phyloP scores from a whole-genome alignment of 2,888 invertebrate species.

The Oscheius onirici region DNA sequence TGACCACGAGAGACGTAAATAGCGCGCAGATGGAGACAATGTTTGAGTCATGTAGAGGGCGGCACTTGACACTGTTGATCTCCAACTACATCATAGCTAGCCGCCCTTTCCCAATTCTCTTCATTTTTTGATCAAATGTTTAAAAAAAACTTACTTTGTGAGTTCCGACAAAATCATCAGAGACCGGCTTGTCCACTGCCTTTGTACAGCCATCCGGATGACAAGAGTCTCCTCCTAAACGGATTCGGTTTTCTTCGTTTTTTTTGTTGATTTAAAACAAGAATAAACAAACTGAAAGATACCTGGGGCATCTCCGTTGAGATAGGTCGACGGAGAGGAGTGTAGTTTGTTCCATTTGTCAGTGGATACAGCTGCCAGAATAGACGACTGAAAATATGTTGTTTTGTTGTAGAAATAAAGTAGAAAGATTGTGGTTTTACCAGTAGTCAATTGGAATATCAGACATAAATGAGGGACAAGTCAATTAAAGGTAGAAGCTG shows the following conservation, averaged over 20 bases:
- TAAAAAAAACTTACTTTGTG: conserved; percentile 43
- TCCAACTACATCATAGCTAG: background rate
- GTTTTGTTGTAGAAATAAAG: background rate
- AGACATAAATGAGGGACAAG: too few species aligned
- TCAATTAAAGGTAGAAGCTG: too few species aligned
- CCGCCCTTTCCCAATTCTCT: too few species aligned
- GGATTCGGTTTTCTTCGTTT: too few species aligned
- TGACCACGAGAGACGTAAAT: background rate
- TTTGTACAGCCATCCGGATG: conserved; percentile 60
- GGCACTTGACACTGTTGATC: conserved; percentile 26
- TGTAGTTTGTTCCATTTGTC: conserved; percentile 34
- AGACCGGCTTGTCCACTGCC: conserved; percentile 25
- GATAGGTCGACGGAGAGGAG: conserved; percentile 27
- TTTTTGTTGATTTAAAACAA: too few species aligned
- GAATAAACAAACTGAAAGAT: background rate
- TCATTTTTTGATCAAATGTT: background rate
- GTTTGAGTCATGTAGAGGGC: conserved; percentile 34
- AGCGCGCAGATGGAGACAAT: conserved; percentile 30
- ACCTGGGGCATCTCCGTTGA: conserved; percentile 51
- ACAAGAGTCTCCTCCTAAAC: conserved; percentile 66
- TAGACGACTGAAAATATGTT: conserved; percentile 56
- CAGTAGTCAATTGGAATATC: too few species aligned
- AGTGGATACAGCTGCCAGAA: conserved; percentile 61
- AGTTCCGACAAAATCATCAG: conserved; percentile 50
- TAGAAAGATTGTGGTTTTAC: background rate